Evolutionary conservation across 1,140 invertebrate genomes (phyloP), one percentile per base, ranked within the genome.

Genomic region (Fopius arisanus): DNA sequence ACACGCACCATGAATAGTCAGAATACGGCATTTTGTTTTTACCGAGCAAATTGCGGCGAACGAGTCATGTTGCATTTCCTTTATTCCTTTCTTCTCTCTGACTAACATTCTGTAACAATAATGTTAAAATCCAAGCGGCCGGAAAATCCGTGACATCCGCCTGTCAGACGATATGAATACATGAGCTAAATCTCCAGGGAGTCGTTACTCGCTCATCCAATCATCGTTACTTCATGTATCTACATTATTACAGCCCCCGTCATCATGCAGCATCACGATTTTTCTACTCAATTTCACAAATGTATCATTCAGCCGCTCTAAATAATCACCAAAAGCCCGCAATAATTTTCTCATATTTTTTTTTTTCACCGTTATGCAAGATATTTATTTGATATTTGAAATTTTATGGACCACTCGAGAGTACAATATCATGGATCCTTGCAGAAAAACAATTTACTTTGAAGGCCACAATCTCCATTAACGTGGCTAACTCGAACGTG

Each of bases 401-500:
- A 59, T 59, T 59, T 59, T 59, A 59, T 28, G 54, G 19, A 14
- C 21, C 54, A 59, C 23, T 23, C 21, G 23, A 10, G 21, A 59
- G 21, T 59, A 23, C 54, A 48, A 65, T 69, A 26, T 62, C 72
- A 69, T 68, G 78, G 77, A 79, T 80, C 78, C 77, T 80, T 74
- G 72, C 77, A 84, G 84, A 65, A 65, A 86, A 83, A 88, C 84
- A 88, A 87, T 87, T 88, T 88, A 87, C 82, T 86, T 87, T 85
- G 86, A 88, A 88, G 86, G 87, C 86, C 86, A 79, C 84, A 86
- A 84, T 86, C 81, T 84, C 85, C 79, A 88, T 88, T 87, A 88
- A 78, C 75, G 51, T 70, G 71, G 72, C 28, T 31, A 33, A 51
- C 41, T 66, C 62, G 81, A 84, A 85, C 84, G 83, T 83, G 83